A percentile compares a stretch with the other conserved stretches of the same genome.
Evolutionary conservation across 2,888 invertebrate species (phyloP).

Genomic region (Apeira syringaria): DNA sequence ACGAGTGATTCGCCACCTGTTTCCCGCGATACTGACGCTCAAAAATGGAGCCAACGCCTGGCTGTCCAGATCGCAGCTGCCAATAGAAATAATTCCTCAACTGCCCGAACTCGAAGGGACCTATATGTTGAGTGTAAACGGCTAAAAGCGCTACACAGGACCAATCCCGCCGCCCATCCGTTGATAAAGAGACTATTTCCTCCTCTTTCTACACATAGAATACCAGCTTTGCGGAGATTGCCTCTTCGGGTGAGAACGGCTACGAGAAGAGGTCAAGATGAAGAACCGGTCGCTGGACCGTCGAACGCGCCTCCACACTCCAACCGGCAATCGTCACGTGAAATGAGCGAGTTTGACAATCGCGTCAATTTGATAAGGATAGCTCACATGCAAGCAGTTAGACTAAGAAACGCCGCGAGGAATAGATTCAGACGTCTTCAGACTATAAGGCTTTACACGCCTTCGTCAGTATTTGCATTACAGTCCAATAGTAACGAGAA

Average conservation of each 20-base stretch:
- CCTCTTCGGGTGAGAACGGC: slow-evolving; percentile 44
- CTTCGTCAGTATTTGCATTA: slow-evolving; percentile 68
- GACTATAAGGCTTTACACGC: slow-evolving; percentile 69
- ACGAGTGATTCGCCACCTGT: slow-evolving; percentile 33
- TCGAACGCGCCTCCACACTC: slow-evolving; percentile 48
- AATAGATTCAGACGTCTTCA: slow-evolving; percentile 67
- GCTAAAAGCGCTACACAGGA: slow-evolving; percentile 68
- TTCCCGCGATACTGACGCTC: slow-evolving; percentile 34
- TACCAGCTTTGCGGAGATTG: slow-evolving; percentile 60
- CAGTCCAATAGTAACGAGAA: slow-evolving; percentile 45
- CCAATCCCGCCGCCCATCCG: slow-evolving; percentile 68
- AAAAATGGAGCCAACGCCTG: slow-evolving; percentile 69
- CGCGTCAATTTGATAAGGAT: slow-evolving; percentile 68
- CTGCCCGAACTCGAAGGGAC: slow-evolving; percentile 66
- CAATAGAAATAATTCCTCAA: slow-evolving; percentile 69
- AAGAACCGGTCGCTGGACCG: slow-evolving; percentile 63
- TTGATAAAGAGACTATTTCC: slow-evolving; percentile 60
- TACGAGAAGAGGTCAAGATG: slow-evolving; percentile 34
- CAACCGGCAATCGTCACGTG: slow-evolving; percentile 43
- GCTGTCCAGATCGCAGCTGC: slow-evolving; percentile 76
- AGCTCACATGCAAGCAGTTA: slow-evolving; percentile 69
- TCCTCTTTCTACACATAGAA: slow-evolving; percentile 63
- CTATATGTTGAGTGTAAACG: slow-evolving; percentile 65
- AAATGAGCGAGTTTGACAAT: slow-evolving; percentile 60
- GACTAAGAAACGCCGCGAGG: slow-evolving; percentile 66